Conservation (phyloP, 2,113 vertebrate genomes). For the Prietella phreatophila region DNA sequence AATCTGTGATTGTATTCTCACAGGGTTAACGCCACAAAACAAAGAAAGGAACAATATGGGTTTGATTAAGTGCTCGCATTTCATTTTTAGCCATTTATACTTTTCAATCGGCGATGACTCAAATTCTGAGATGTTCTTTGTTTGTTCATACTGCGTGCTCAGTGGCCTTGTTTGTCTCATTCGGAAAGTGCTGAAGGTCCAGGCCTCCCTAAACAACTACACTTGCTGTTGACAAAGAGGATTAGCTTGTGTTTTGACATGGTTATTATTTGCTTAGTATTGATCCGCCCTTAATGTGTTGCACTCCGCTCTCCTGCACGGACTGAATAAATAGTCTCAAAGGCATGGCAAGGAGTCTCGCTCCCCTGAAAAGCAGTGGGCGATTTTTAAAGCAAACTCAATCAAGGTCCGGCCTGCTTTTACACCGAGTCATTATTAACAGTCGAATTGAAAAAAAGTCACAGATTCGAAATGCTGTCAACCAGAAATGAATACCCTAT, state of each 20-base stretch:
- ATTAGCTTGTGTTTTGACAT: constrained; percentile 57
- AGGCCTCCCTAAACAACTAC: constrained; percentile 20
- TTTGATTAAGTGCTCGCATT: constrained; percentile 35
- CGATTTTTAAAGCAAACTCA: constrained; percentile 13
- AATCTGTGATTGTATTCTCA: constrained; percentile 13
- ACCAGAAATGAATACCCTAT: not conserved
- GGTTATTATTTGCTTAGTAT: constrained; percentile 57
- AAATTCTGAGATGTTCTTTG: not conserved
- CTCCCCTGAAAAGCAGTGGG: not conserved
- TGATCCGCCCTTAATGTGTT: constrained; percentile 52
- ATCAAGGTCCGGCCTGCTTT: not conserved
- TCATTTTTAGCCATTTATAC: not conserved
- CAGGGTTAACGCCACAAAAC: not conserved
- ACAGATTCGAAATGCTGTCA: not conserved
- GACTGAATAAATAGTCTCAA: constrained; percentile 37
- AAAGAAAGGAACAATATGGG: constrained; percentile 20
- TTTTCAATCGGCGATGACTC: not conserved
- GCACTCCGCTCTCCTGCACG: constrained; percentile 16
- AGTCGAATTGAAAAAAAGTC: not conserved
- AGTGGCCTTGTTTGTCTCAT: constrained; percentile 29
- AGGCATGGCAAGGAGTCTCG: constrained; percentile 39
- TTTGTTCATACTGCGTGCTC: constrained; percentile 2
- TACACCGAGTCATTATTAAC: constrained; percentile 8
- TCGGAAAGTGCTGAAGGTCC: constrained; percentile 20
- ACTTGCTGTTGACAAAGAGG: constrained; percentile 49